These are phyloP conservation scores for Apodemia duryi DNA, from an alignment of 2,888 invertebrate genomes.

Conservation along the genomic window DNA sequence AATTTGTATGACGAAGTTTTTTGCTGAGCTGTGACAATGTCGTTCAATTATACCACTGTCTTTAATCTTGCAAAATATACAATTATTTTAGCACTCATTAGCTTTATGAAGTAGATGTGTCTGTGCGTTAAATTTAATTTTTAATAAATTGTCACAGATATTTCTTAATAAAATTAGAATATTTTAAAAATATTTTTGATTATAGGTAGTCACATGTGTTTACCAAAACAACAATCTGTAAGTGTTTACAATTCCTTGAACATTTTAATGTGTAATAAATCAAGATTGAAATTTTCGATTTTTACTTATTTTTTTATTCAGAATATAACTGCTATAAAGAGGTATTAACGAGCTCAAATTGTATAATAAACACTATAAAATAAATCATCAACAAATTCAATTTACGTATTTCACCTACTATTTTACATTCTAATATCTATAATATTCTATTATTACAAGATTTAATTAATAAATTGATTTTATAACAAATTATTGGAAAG, in stretches of 20 bases:
- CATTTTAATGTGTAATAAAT: background rate
- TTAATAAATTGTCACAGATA: background rate
- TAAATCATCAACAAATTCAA: slow-evolving; percentile 9
- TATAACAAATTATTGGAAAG: background rate
- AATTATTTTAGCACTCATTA: no score
- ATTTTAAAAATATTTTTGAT: background rate
- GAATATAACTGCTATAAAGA: background rate
- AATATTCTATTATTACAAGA: slow-evolving; percentile 9
- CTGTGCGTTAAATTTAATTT: background rate
- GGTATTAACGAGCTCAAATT: background rate
- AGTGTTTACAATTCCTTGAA: background rate
- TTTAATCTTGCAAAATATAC: no score
- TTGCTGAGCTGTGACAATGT: no score
- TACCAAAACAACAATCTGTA: background rate
- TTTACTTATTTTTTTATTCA: background rate
- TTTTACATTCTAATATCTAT: slow-evolving; percentile 10
- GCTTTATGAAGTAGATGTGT: no score
- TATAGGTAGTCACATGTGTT: background rate
- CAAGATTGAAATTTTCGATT: background rate
- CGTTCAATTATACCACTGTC: no score
- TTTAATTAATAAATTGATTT: slow-evolving; percentile 6
- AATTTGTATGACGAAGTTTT: no score
- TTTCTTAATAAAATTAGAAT: background rate
- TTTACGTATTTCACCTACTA: slow-evolving; percentile 9
- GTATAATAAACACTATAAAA: background rate